These are phyloP conservation scores for Pantala flavescens DNA, from an alignment of 1,140 invertebrate species.

Conservation along the genomic window DNA sequence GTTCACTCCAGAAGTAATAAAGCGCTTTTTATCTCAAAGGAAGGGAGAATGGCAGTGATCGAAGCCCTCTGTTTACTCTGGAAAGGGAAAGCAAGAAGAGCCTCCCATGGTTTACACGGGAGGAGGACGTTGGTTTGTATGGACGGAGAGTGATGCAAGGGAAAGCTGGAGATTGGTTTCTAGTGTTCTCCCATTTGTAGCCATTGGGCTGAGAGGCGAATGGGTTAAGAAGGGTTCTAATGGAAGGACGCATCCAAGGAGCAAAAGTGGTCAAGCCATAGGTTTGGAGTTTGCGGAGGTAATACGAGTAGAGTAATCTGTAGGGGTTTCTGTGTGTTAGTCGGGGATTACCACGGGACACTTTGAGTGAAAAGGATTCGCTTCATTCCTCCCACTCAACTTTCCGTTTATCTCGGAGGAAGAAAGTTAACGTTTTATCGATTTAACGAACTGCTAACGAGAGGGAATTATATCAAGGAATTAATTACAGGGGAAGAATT, in stretches of 20 bases:
- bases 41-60: too few species aligned
- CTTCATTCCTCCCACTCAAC: neutral
- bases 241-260: neutral
- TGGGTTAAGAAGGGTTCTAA: constrained; percentile 5
- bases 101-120: neutral
- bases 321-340: neutral
- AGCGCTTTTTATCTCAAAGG: too few species aligned
- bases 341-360: neutral
- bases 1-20: too few species aligned
- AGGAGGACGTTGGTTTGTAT: neutral
- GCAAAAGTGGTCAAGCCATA: constrained; percentile 4
- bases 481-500: too few species aligned
- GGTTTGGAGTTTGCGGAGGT: neutral
- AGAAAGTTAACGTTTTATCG: too few species aligned
- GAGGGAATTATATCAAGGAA: too few species aligned
- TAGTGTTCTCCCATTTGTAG: neutral
- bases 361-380: neutral
- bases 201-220: neutral
- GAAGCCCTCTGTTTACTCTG: neutral
- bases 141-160: neutral
- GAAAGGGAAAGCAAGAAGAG: neutral
- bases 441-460: too few species aligned
- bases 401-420: neutral
- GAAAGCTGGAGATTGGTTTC: neutral
- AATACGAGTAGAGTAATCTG: neutral